These are phyloP conservation scores for Digitonthophagus gazella DNA, from an alignment of 2,888 invertebrate genomes.

Conservation along the genomic window DNA sequence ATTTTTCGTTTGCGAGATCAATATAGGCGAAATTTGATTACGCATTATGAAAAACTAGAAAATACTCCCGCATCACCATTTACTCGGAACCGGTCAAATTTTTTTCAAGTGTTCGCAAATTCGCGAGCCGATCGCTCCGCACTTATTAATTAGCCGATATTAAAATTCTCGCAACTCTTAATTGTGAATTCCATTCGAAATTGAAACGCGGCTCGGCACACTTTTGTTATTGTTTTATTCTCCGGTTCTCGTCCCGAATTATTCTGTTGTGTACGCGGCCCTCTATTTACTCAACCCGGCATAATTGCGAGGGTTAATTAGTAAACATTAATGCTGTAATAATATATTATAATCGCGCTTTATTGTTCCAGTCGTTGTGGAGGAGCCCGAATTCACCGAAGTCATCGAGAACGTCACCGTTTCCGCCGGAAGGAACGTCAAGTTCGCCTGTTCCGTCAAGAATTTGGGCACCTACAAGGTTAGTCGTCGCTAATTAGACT, in stretches of 20 bases:
- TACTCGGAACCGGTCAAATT: background rate
- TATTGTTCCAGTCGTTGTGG: conserved; percentile 67
- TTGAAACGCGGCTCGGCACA: background rate
- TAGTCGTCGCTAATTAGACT: conserved; percentile 49
- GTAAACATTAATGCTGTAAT: conserved; percentile 22
- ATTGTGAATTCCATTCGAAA: background rate
- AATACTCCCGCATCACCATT: background rate
- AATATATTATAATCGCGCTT: conserved; percentile 27
- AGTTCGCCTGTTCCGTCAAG: conserved; percentile 86
- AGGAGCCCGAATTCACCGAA: conserved; percentile 88
- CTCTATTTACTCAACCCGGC: background rate
- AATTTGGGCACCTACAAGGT: conserved; percentile 90
- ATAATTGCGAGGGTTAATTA: conserved; percentile 14
- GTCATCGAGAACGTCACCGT: conserved; percentile 89
- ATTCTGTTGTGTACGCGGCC: background rate
- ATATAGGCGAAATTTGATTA: no score
- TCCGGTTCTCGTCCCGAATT: background rate
- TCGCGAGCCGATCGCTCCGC: background rate
- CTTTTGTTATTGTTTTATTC: background rate
- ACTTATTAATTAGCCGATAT: background rate
- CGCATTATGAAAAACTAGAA: no score
- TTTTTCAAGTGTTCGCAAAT: background rate
- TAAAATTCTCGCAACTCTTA: background rate
- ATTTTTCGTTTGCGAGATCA: no score
- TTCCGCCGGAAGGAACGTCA: conserved; percentile 84